Base-by-base conservation (phyloP, 2,888 invertebrate genomes). In the Sceliomorpha sp. region DNA sequence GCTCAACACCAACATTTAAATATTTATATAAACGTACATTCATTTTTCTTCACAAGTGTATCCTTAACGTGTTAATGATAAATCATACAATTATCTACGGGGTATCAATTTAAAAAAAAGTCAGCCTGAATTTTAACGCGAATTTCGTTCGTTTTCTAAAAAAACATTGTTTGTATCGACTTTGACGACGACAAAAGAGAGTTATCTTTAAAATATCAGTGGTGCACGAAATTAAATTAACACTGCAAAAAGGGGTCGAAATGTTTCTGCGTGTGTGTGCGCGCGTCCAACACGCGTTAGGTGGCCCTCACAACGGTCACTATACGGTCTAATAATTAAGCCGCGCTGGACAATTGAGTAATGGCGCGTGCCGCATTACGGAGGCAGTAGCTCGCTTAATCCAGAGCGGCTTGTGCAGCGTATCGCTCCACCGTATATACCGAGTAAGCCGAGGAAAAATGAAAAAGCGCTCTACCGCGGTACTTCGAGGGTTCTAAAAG, bases 321-420 rank as follows among this genome's bases (percentile, higher is more conserved):
- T 50, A 27, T 50, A 59, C 59, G 59, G 59, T 59, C 48, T 59
- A 59, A 59, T 59, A 48, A 59, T 58, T 58, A 58, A 58, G 48
- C 58, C 40, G 40, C 34, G 26, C 32, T 29, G 34, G 27, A 58
- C 37, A 58, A 48, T 58, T 47, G 58, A 58, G 40, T 58, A 58
- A 58, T 58, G 40, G 45, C 58, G 58, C 48, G 48, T 58, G 40
- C 58, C 39, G 40, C 39, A 58, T 47, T 47, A 58, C 32, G 13
- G 32, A 58, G 29, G 47, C 37, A 37, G 47, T 31, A 58, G 56
- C 37, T 58, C 36, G 29, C 47, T 55, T 44, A 55, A 55, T 55
- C 42, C 34, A 42, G 42, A 32, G 17, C 27, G 26, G 55, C 34
- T 44, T 36, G 36, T 26, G 36, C 26, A 27, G 17, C 31, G 40